Evolutionary conservation across 2,888 invertebrate genomes (phyloP).

Genomic region (Alentia gelatinosa): DNA sequence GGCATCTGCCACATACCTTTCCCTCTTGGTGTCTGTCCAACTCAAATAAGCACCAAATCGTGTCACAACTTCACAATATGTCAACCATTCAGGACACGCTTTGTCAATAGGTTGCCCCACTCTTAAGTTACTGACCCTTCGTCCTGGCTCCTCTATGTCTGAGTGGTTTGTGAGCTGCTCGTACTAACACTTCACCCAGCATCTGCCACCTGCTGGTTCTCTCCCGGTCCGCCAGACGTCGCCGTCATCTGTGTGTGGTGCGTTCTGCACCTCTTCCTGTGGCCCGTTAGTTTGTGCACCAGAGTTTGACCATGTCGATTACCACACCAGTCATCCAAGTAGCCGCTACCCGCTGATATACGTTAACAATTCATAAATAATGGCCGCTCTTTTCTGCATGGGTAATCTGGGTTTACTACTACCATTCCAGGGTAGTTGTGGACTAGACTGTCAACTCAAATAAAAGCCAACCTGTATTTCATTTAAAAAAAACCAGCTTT

Average conservation of each 20-base stretch:
- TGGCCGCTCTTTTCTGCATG: slow-evolving; percentile 11
- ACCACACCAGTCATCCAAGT: not conserved
- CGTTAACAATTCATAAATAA: not conserved
- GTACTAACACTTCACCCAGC: not conserved
- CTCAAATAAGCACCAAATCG: not conserved
- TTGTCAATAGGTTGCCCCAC: not conserved
- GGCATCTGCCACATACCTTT: not conserved
- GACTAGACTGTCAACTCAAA: slow-evolving; percentile 32
- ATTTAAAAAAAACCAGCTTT: not conserved
- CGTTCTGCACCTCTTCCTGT: not conserved
- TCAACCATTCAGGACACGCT: not conserved
- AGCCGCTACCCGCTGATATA: not conserved
- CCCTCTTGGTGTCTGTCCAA: not conserved
- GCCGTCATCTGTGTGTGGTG: not conserved
- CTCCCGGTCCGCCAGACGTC: not conserved
- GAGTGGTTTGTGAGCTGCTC: not conserved
- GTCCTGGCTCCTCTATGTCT: not conserved
- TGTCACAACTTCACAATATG: not conserved
- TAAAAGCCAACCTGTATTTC: not conserved
- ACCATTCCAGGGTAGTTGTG: not conserved
- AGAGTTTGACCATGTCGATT: not conserved
- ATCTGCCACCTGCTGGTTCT: not conserved
- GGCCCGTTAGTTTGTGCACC: slow-evolving; percentile 10
- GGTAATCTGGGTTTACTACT: not conserved
- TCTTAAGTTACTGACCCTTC: not conserved